Evolutionary conservation across 2,113 vertebrate species (phyloP), one percentile per base, ranked within the genome.

Genomic region (Antigone vipio): DNA sequence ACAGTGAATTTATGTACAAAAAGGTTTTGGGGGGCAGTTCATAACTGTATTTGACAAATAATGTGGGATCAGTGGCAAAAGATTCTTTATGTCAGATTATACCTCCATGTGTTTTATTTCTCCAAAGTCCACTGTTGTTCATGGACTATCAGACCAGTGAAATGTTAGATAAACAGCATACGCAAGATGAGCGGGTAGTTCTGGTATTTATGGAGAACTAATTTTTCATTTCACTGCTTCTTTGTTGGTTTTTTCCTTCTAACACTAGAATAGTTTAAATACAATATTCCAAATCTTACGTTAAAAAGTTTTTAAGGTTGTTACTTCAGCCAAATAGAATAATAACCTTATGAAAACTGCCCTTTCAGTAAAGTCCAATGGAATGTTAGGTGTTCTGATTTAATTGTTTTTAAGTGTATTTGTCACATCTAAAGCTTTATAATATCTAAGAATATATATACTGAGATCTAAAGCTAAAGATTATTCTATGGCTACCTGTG

Each of bases 231-330:
- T 71, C 12, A 29, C 9, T 75, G 24, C 10, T 63, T 38, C 35
- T 40, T 47, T 68, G 19, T 42, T 42, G 44, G 6, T 12, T 38
- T 53, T 71, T 85, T 50, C 11, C 12, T 53, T 86, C 15, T 44
- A 30, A 58, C 17, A 34, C 18, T 32, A 27, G 23, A 82, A 40
- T 12, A 69, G 8, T 64, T 85, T 53, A 76, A 93, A 52, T 44
- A 29, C 6, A 27, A 0, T n/a, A 23, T 83, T 88, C 20, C 6
- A 63, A 42, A 69, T 69, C 9, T 45, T 52, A 26, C 0, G 2
- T 40, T 66, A 22, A 74, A 72, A 30, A 9, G 0, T 38, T 42
- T 42, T 64, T 79, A 10, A 12, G 4, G 3, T 58, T 80, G n/a
- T 77, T 71, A 38, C 30, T 88, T 86, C 34, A 78, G 42, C 14